Evolutionary conservation across 1,140 invertebrate genomes (phyloP).

Genomic region (Venturia canescens): DNA sequence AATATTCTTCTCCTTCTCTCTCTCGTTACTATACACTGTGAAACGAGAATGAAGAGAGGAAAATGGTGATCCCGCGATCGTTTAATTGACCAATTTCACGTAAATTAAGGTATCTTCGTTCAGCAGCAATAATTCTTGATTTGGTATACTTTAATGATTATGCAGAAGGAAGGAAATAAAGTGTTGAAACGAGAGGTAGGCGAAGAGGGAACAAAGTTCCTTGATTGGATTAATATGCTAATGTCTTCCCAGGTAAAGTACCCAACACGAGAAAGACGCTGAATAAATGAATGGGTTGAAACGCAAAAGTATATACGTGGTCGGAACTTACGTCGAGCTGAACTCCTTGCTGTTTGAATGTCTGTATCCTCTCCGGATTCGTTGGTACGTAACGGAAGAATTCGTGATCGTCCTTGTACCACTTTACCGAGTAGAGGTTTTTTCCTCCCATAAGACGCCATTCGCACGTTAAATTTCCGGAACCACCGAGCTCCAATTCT

Average conservation of each 20-base stretch:
- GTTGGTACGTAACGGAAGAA: slow-evolving; percentile 85
- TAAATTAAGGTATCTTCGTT: slow-evolving; percentile 45
- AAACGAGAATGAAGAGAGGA: background rate
- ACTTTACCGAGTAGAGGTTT: slow-evolving; percentile 86
- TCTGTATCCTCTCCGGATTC: slow-evolving; percentile 80
- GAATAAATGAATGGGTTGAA: slow-evolving; percentile 5
- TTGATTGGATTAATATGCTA: slow-evolving; percentile 44
- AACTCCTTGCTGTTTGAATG: slow-evolving; percentile 79
- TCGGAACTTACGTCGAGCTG: slow-evolving; percentile 76
- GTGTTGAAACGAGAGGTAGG: background rate
- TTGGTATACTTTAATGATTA: slow-evolving; percentile 24
- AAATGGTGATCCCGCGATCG: slow-evolving; percentile 33
- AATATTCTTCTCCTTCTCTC: background rate
- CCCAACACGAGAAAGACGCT: background rate
- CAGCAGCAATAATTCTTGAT: slow-evolving; percentile 40
- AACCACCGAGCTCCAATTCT: slow-evolving; percentile 59
- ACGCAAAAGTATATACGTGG: slow-evolving; percentile 9
- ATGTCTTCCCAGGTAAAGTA: slow-evolving; percentile 4
- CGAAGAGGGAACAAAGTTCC: slow-evolving; percentile 9
- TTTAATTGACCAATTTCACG: slow-evolving; percentile 41
- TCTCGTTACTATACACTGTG: background rate
- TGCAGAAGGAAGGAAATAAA: background rate
- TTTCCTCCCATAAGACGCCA: slow-evolving; percentile 78
- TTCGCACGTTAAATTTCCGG: slow-evolving; percentile 60
- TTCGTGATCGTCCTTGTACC: slow-evolving; percentile 86